phyloP scores from a whole-genome alignment of 2,113 vertebrate genomes.

The Sapajus apella region DNA sequence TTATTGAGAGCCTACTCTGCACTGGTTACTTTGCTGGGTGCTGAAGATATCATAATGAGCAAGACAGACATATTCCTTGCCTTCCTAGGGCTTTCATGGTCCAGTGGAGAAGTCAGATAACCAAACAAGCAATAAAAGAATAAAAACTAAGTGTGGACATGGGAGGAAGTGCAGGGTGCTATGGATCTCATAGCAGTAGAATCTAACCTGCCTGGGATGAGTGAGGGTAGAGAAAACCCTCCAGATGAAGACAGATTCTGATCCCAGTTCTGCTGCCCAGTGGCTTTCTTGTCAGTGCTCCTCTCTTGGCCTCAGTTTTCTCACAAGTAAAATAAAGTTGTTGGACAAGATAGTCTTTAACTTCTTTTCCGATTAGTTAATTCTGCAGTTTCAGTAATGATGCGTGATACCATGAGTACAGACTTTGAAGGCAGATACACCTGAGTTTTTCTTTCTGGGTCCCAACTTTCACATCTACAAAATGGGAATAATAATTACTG shows the following conservation, averaged over 20 bases:
- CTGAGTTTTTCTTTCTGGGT: not conserved
- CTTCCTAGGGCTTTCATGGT: not conserved
- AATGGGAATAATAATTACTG: not conserved
- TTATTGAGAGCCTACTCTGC: not conserved
- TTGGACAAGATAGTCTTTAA: not conserved
- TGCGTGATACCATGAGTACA: not conserved
- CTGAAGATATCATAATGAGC: not conserved
- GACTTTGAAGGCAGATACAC: not conserved
- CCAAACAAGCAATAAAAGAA: conserved; percentile 4
- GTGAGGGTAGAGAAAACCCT: not conserved
- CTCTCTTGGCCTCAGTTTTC: not conserved
- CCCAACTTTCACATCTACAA: not conserved
- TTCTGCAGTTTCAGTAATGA: not conserved
- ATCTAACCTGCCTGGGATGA: not conserved
- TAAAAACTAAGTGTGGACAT: not conserved
- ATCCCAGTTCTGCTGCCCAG: not conserved
- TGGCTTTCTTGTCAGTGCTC: not conserved
- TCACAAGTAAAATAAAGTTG: not conserved
- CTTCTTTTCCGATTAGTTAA: conserved; percentile 3
- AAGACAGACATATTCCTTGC: not conserved
- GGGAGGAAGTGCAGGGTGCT: not conserved
- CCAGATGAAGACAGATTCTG: not conserved
- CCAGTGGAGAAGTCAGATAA: not conserved
- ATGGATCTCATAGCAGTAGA: not conserved
- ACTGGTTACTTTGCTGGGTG: not conserved